These are phyloP conservation scores for Coecobrya sp. DNA, from an alignment of 2,888 invertebrate genomes.

Conservation along the genomic window DNA sequence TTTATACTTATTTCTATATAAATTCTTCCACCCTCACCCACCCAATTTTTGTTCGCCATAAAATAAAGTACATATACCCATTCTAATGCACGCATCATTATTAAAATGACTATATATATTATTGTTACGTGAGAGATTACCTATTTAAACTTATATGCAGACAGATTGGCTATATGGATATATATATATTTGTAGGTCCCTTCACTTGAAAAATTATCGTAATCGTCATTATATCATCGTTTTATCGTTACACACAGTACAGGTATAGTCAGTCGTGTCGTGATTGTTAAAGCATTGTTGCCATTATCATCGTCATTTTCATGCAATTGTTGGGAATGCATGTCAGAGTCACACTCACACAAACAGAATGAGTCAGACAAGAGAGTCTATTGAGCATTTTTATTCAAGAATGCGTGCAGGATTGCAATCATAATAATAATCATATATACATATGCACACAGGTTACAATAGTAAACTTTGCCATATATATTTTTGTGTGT, in stretches of 20 bases:
- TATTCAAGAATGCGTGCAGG: conserved; percentile 2
- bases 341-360: conserved; percentile 3
- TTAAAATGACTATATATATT: neutral
- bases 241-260: neutral
- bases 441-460: neutral
- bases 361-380: neutral
- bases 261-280: neutral
- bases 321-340: conserved; percentile 4
- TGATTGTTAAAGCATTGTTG: conserved; percentile 11
- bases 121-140: conserved; percentile 7
- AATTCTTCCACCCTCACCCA: conserved; percentile 22
- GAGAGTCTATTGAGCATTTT: neutral
- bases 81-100: neutral
- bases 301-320: neutral
- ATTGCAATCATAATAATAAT: conserved; percentile 11
- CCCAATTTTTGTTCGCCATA: conserved; percentile 18
- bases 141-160: neutral
- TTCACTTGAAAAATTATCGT: conserved; percentile 10
- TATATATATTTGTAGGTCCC: conserved; percentile 1
- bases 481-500: conserved; percentile 59
- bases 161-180: neutral
- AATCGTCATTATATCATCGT: neutral
- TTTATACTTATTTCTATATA: neutral
- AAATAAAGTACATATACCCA: neutral
- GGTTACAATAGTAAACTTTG: neutral